These are phyloP conservation scores for Crenichthys baileyi DNA, from an alignment of 2,797 vertebrate genomes.

Conservation along the genomic window DNA sequence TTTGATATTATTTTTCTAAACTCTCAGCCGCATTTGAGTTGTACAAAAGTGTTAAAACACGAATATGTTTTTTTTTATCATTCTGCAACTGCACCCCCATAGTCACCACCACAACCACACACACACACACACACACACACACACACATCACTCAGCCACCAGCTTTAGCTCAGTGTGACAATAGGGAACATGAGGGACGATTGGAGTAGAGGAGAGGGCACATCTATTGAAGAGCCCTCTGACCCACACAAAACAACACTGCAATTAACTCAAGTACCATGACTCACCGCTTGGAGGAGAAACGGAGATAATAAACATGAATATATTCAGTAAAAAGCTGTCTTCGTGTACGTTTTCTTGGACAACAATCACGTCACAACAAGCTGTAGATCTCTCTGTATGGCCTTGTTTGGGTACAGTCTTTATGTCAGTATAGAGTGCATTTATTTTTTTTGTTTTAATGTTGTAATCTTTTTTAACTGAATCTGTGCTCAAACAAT, in stretches of 20 bases:
- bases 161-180: conserved; percentile 28
- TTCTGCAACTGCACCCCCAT: not conserved
- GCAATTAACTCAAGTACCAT: conserved; percentile 66
- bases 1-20: not conserved
- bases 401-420: not conserved
- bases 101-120: no score
- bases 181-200: conserved; percentile 25
- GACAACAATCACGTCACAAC: conserved; percentile 8
- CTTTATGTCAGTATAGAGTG: not conserved
- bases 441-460: not conserved
- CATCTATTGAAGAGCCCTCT: conserved; percentile 57
- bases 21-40: not conserved
- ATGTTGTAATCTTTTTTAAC: not conserved
- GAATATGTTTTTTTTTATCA: conserved; percentile 6
- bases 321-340: conserved; percentile 28
- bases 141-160: conserved; percentile 15
- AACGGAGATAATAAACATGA: conserved; percentile 20
- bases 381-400: not conserved
- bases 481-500: not conserved
- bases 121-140: not conserved
- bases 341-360: conserved; percentile 5
- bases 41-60: conserved; percentile 6
- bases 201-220: conserved; percentile 37
- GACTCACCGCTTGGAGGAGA: conserved; percentile 51
- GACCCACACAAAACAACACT: conserved; percentile 43